Conservation (phyloP, 2,113 vertebrate species). For the Otocyon megalotis region DNA sequence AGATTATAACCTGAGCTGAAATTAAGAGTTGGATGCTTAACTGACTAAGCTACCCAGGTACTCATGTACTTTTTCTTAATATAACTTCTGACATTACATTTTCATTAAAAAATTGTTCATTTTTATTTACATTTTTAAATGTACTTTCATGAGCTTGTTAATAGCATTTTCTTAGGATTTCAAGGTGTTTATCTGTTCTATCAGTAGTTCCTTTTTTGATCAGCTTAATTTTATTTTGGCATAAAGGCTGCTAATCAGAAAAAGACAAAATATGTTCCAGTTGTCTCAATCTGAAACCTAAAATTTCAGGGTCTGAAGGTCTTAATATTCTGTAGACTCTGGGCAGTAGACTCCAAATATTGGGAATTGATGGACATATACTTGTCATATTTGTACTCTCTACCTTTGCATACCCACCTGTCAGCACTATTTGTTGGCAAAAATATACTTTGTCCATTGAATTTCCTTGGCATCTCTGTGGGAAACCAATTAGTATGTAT, state of each 20-base stretch:
- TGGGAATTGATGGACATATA: neutral
- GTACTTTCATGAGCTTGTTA: neutral
- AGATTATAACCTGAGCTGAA: neutral
- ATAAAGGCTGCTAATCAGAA: neutral
- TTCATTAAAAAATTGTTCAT: conserved; percentile 33
- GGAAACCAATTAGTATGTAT: neutral
- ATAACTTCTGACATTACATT: neutral
- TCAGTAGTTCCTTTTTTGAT: neutral
- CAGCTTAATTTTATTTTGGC: conserved; percentile 34
- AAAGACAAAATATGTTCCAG: neutral
- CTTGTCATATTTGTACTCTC: neutral
- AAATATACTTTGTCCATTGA: neutral
- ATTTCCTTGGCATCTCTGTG: neutral
- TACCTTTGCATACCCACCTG: neutral
- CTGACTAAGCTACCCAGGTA: neutral
- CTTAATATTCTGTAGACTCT: neutral
- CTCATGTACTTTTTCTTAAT: neutral
- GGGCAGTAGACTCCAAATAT: neutral
- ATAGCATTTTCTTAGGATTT: neutral
- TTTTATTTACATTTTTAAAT: conserved; percentile 11
- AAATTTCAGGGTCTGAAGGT: neutral
- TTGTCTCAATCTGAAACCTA: neutral
- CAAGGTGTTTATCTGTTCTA: neutral
- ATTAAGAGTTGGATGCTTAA: neutral
- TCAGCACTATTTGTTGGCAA: neutral